A percentile compares a stretch with the other conserved stretches of the same genome.
These are phyloP conservation scores for Gymnoscelis rufifasciata DNA, from an alignment of 2,888 invertebrate species.

Conservation along the genomic window DNA sequence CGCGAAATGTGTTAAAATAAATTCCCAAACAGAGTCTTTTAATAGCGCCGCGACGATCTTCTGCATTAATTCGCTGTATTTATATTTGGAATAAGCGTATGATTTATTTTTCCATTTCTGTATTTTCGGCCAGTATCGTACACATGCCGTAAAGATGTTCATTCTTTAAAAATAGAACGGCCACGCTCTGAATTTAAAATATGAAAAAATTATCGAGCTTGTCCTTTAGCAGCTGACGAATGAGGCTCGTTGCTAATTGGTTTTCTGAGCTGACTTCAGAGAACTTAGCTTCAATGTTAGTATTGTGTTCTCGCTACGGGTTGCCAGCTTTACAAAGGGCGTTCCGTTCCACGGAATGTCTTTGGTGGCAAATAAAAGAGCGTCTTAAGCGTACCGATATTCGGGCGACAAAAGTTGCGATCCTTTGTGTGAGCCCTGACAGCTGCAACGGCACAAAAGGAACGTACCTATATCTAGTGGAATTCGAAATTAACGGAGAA, in stretches of 20 bases:
- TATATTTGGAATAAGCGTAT: constrained; percentile 60
- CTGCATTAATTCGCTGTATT: constrained; percentile 68
- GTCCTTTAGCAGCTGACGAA: constrained; percentile 50
- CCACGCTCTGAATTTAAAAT: constrained; percentile 39
- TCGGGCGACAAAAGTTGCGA: constrained; percentile 70
- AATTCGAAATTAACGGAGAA: constrained; percentile 71
- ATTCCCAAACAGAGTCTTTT: constrained; percentile 72
- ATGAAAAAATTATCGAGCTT: constrained; percentile 42
- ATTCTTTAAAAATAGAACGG: constrained; percentile 45
- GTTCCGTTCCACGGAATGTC: constrained; percentile 66
- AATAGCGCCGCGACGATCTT: constrained; percentile 65
- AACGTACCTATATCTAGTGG: constrained; percentile 58
- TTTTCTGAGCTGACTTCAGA: constrained; percentile 55
- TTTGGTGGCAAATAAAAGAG: constrained; percentile 58
- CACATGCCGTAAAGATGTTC: constrained; percentile 59
- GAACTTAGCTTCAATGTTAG: constrained; percentile 45
- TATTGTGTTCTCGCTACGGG: constrained; percentile 43
- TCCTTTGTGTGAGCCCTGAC: constrained; percentile 65
- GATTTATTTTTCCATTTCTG: constrained; percentile 61
- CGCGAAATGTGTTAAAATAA: constrained; percentile 78
- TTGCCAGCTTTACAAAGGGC: constrained; percentile 53
- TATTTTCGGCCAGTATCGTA: constrained; percentile 46
- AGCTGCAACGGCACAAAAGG: constrained; percentile 68
- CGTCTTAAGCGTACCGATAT: constrained; percentile 62
- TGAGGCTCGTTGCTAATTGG: constrained; percentile 53